Base-by-base conservation (phyloP, 2,113 vertebrate species). In the Rhizomys pruinosus region DNA sequence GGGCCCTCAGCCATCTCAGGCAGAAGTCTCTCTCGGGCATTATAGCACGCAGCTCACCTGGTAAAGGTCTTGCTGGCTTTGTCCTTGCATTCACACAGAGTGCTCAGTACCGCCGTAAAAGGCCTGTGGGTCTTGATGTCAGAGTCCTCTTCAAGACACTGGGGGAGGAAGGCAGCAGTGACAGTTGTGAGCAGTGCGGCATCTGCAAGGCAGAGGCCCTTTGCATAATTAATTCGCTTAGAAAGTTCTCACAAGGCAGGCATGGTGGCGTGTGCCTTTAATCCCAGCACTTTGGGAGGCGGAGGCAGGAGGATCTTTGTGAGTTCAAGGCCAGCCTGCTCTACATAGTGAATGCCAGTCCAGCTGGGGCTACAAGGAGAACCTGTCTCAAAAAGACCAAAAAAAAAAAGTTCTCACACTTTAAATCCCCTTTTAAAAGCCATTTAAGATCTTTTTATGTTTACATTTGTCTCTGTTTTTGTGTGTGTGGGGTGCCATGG, bases 21-120 rank as follows among this genome's bases (percentile, higher is more conserved):
- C 1, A 0, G 5, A 7, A 8, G 4, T 0, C 59, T 9, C 15
- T 1, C 27, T 39, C 29, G 1, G 91, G 7, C 11, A 63, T 11
- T 44, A 22, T 10, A 4, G 25, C n/a, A 0, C 16, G 34, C 84
- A 1, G 77, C 90, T 52, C 97, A 99, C 99, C 98, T 99, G 97
- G 95, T 97, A 52, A 99, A 97, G 71, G 55, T 76, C 32, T 61
- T 92, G n/a, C 98, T 97, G 66, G 98, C 98, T 90, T 94, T 96
- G 0, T 99, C 97, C 98, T 99, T 99, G 87, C 99, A 99, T 0
- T 89, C 29, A 89, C 98, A 97, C 47, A 99, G 98, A 0, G 98
- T 84, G 74, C 32, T 32, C 95, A 99, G 98, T 61, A 99, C 99
- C 0, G 98, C 98, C 78, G 71, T 57, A 29, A 99, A 99, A 1